Conservation (phyloP, 1,140 invertebrate genomes). For the Ips nitidus region DNA sequence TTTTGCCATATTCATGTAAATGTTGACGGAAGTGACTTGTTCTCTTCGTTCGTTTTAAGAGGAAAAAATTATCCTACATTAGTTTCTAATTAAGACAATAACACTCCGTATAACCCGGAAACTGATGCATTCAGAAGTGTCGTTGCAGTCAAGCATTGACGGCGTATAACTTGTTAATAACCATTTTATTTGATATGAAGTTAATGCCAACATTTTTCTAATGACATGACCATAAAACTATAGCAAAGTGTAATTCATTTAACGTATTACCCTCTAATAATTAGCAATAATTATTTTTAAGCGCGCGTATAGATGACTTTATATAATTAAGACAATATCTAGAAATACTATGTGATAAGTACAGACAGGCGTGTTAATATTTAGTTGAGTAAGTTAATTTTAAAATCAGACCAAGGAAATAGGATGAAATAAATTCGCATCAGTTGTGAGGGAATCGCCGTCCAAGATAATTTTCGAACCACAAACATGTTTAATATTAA, state of each 20-base stretch:
- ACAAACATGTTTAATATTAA: too few relatives aligned
- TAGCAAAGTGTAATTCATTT: slow-evolving; percentile 28
- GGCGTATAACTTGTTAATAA: too few relatives aligned
- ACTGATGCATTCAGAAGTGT: too few relatives aligned
- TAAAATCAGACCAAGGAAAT: slow-evolving; percentile 15
- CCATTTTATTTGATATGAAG: not conserved
- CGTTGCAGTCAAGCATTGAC: too few relatives aligned
- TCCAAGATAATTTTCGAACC: too few relatives aligned
- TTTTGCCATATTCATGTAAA: too few relatives aligned
- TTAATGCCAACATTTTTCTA: slow-evolving; percentile 6
- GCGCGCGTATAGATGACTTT: slow-evolving; percentile 19
- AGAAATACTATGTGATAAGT: slow-evolving; percentile 27
- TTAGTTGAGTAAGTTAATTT: slow-evolving; percentile 20
- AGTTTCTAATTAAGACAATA: too few relatives aligned
- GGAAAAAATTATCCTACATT: too few relatives aligned
- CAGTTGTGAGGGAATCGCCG: not conserved
- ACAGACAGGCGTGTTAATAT: slow-evolving; percentile 28
- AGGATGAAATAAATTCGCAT: not conserved
- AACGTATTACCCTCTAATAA: slow-evolving; percentile 32
- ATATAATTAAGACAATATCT: slow-evolving; percentile 32
- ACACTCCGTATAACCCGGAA: too few relatives aligned
- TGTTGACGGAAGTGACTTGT: too few relatives aligned
- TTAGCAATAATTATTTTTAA: slow-evolving; percentile 33
- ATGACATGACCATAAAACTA: slow-evolving; percentile 21
- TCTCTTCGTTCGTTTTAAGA: too few relatives aligned